phyloP scores from a whole-genome alignment of 1,140 invertebrate genomes.

The Leptoteleia sp. region DNA sequence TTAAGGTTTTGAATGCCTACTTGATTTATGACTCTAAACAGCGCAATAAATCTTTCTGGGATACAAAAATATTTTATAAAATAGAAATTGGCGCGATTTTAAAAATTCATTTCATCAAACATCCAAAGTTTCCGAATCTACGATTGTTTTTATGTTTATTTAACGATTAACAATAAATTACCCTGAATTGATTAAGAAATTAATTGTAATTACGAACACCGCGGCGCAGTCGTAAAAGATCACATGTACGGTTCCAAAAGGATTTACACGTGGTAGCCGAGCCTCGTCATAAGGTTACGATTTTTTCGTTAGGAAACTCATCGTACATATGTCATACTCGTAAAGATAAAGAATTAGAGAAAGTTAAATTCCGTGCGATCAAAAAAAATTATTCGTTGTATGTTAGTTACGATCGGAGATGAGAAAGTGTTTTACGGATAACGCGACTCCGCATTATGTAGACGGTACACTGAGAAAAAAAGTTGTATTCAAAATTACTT shows the following conservation, averaged over 20 bases:
- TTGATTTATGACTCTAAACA: slow-evolving; percentile 26
- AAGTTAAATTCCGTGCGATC: slow-evolving; percentile 42
- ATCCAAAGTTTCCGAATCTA: neutral
- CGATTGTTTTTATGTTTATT: slow-evolving; percentile 10
- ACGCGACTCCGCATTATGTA: neutral
- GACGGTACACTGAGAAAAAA: neutral
- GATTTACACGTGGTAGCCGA: neutral
- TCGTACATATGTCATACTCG: slow-evolving; percentile 11
- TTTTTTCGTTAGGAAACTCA: slow-evolving; percentile 24
- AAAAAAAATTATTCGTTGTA: slow-evolving; percentile 44
- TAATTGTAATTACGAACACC: slow-evolving; percentile 1
- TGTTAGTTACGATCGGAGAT: slow-evolving; percentile 43
- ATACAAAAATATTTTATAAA: slow-evolving; percentile 4
- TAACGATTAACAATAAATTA: slow-evolving; percentile 14
- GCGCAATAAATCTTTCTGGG: slow-evolving; percentile 9
- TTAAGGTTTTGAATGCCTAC: slow-evolving; percentile 10
- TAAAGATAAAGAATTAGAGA: slow-evolving; percentile 45
- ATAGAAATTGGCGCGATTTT: neutral
- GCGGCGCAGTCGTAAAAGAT: neutral
- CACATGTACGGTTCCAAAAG: neutral
- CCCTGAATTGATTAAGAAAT: slow-evolving; percentile 1
- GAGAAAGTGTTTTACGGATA: slow-evolving; percentile 33
- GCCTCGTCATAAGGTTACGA: neutral
- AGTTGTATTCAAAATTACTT: neutral
- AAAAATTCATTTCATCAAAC: neutral